Evolutionary conservation across 2,797 vertebrate species (phyloP).

Genomic region (Bovichtus variegatus): DNA sequence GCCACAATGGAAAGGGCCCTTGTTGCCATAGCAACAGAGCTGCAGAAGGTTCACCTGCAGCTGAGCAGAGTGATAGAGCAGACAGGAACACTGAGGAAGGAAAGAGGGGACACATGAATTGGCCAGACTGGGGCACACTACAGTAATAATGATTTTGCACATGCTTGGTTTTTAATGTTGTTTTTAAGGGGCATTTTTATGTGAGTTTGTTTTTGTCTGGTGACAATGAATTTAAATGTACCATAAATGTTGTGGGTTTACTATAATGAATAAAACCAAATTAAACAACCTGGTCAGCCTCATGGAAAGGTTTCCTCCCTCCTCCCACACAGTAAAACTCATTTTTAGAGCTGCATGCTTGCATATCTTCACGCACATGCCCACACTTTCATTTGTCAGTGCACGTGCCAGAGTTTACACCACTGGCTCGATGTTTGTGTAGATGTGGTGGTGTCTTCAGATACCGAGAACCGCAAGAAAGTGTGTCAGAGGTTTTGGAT

Average conservation of each 20-base stretch:
- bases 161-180: background rate
- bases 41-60: constrained; percentile 71
- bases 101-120: constrained; percentile 63
- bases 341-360: constrained; percentile 19
- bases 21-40: constrained; percentile 72
- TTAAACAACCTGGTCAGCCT: constrained; percentile 44
- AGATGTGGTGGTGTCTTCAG: constrained; percentile 26
- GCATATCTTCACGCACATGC: constrained; percentile 1
- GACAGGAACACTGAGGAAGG: constrained; percentile 30
- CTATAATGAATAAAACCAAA: constrained; percentile 61
- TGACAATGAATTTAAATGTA: constrained; percentile 31
- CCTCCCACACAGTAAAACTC: constrained; percentile 40
- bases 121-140: background rate
- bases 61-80: constrained; percentile 65
- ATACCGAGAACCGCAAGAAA: constrained; percentile 20
- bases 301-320: constrained; percentile 71
- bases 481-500: constrained; percentile 44
- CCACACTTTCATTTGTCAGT: constrained; percentile 11
- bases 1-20: constrained; percentile 57
- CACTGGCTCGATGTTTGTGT: constrained; percentile 30
- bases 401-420: constrained; percentile 20
- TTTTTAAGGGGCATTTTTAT: background rate
- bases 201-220: constrained; percentile 32
- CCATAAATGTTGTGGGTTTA: constrained; percentile 42
- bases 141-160: constrained; percentile 43